Evolutionary conservation across 2,113 vertebrate species (phyloP).

Genomic region (Colossoma macropomum): DNA sequence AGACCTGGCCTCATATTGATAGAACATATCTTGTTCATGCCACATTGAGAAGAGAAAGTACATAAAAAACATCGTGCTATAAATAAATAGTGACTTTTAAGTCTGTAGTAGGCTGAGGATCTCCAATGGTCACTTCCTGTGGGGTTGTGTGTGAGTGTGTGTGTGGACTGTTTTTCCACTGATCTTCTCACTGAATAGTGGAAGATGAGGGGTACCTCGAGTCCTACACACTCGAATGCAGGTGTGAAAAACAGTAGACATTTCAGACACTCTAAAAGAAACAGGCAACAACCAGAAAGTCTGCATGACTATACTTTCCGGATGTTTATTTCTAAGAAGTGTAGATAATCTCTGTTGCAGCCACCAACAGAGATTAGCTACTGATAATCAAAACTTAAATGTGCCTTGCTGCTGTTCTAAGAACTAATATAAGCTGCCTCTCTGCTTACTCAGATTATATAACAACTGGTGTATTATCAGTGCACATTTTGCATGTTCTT

Average conservation of each 20-base stretch:
- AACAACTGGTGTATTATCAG: no score
- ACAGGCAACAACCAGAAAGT: neutral
- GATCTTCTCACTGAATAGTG: slow-evolving; percentile 18
- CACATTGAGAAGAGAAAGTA: neutral
- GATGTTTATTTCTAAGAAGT: neutral
- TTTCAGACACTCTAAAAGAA: neutral
- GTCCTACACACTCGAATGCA: slow-evolving; percentile 2
- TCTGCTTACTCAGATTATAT: neutral
- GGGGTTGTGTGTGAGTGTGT: neutral
- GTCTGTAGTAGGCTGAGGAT: neutral
- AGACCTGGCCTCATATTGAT: neutral
- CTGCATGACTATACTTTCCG: neutral
- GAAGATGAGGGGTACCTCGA: slow-evolving; percentile 13
- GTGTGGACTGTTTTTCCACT: slow-evolving; percentile 34
- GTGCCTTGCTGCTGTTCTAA: neutral
- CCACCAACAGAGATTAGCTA: neutral
- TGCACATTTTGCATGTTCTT: no score
- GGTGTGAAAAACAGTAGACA: neutral
- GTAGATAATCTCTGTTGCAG: neutral
- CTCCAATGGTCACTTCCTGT: slow-evolving; percentile 46
- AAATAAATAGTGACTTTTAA: slow-evolving; percentile 8
- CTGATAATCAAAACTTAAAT: neutral
- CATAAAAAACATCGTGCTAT: neutral
- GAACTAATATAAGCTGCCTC: neutral
- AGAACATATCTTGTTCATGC: neutral